Base-by-base conservation (phyloP, 92 coral and sea anemone genomes). In the Diadumene lineata region DNA sequence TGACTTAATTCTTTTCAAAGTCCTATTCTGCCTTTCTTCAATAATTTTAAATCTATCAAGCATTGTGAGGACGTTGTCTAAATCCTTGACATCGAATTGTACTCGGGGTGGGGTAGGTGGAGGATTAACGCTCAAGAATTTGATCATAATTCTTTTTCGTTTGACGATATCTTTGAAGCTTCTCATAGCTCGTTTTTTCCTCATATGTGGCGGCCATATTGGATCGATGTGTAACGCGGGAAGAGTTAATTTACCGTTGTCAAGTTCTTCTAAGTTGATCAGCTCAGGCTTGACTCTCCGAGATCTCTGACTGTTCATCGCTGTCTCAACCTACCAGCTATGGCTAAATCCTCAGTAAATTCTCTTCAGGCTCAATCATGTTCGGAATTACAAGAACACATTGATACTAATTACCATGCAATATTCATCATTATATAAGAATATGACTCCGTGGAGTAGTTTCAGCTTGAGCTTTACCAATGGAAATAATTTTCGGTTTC, bases 191-290 rank as follows among this genome's bases (percentile, higher is more conserved):
- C 1, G 70, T 60, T 66, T 79, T 72, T 46, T 60, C 31, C 79
- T 60, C 70, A 60, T 28, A 34, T 74, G 79, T 18, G 28, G 70
- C 26, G 89, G 89, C 89, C 89, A 85, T 60, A 85, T 80, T 30
- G 89, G 85, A n/a, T 77, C 56, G 27, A 85, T 29, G 29, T 80
- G 85, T 1, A 79, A 29, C 60, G 80, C 56, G 1, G 83, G 78
- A 8, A 74, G 70, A 16, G 34, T 38, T 8, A 60, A 21, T 30
- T 27, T n/a, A 1, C 22, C 33, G 27, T 48, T 55, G 9, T 69
- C 38, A 16, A 21, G 29, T 26, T 22, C 64, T 23, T 22, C 64
- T 22, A 26, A 58, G 11, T 58, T 58, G 23, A 25, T 9, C 7
- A 22, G 22, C 17, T 22, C 26, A 1, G 64, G 64, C 64, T 58